Base-by-base conservation (phyloP, 2,113 vertebrate genomes). In the Oncorhynchus nerka region DNA sequence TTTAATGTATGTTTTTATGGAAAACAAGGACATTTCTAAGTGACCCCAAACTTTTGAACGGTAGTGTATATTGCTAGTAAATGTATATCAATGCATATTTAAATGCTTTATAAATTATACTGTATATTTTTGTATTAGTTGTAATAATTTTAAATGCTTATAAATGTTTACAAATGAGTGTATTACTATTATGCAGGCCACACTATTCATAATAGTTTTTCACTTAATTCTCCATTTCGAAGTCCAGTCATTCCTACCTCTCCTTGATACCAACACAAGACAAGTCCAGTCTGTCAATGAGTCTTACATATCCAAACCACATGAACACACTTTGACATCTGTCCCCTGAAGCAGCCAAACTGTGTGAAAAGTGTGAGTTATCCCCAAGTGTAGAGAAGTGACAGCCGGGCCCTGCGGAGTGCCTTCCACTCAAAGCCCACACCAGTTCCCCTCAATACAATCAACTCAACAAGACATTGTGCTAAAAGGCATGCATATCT, bases 341-440 rank as follows among this genome's bases (percentile, higher is more conserved):
- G 39, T 48, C 34, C 22, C 68, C 68, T 12, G 11, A 48, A 34
- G 68, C 39, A 22, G 39, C 11, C 8, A 24, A 22, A 45, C 39
- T 70, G 68, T 70, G 34, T 70, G 68, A 48, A 70, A 70, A 67
- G 65, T 30, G 22, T 30, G 26, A 67, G 65, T 67, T 32, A 7
- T 30, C 28, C 65, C 24, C 26, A 26, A 30, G 34, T 49, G 39
- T 70, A 49, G 9, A 70, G 28, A 48, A 49, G 39, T 45, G 68
- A 70, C 68, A 70, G 34, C 34, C 68, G 11, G 34, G 32, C 39
- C 68, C 39, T 45, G 30, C n/a, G 0, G 68, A 22, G n/a, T 48
- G 39, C n/a, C n/a, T 39, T 20, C 16, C 68, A 49, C 68, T 70
- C 19, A n/a, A 34, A 30, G 24, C 65, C 65, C 30, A 30, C 30